Evolutionary conservation across 2,797 vertebrate genomes (phyloP).

Genomic region (Malurus leucopterus): DNA sequence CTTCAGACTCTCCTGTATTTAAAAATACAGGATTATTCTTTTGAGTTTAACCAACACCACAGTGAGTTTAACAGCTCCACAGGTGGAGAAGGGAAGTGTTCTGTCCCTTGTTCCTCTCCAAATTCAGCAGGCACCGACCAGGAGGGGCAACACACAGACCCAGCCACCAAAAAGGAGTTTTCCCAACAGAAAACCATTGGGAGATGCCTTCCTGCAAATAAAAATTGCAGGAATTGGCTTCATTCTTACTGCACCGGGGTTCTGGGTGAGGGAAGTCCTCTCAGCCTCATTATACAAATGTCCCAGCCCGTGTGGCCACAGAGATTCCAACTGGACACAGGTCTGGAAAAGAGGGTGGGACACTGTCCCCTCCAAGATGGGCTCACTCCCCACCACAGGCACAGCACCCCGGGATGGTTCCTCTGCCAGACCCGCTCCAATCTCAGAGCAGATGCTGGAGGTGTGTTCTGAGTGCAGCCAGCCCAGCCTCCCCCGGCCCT

Average conservation of each 20-base stretch:
- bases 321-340: not conserved
- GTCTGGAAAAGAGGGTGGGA: slow-evolving; percentile 49
- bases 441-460: not conserved
- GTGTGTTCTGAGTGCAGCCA: not conserved
- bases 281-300: slow-evolving; percentile 56
- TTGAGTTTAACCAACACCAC: not conserved
- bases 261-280: slow-evolving; percentile 27
- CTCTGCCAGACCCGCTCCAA: not conserved
- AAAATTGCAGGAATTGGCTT: slow-evolving; percentile 46
- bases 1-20: not conserved
- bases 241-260: not conserved
- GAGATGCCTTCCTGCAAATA: slow-evolving; percentile 26
- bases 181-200: not conserved
- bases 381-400: not conserved
- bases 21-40: not conserved
- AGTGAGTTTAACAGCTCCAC: too few relatives aligned
- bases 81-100: not conserved
- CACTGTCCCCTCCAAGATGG: slow-evolving; percentile 4
- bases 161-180: not conserved
- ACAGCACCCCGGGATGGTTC: not conserved
- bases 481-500: not conserved
- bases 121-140: not conserved
- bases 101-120: accelerated
- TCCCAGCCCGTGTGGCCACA: accelerated
- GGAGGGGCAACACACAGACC: not conserved